Evolutionary conservation across 2,113 vertebrate species (phyloP), one percentile per base, ranked within the genome.

Genomic region (Xiphophorus maculatus): DNA sequence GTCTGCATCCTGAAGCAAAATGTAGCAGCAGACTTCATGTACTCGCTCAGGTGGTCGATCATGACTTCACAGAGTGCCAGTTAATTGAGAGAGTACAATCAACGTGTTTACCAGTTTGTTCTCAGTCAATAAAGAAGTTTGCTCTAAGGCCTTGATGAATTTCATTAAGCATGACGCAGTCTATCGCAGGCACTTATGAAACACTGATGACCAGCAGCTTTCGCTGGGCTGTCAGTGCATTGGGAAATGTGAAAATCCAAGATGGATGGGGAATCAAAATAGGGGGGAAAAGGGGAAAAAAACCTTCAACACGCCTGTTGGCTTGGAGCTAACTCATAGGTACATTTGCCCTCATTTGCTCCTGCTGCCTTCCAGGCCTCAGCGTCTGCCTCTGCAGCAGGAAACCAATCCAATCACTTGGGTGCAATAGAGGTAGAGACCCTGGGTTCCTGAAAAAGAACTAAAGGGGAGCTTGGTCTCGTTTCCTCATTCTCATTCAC

Each of bases 161-260:
- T 80, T 65, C 84, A 87, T 80, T 74, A 83, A 80, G 69, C 73
- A 79, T 5, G n/a, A 32, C 76, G 69, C 67, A 69, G 58, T 69
- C 73, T 72, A 76, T 72, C 51, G 73, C 33, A 12, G 32, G 48
- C 67, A 72, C 60, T 61, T 63, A 86, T 69, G 64, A 81, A 69
- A 81, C 2, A 9, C 75, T 32, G 77, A 87, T 90, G 66, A 83
- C 48, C 71, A 82, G 77, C 82, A 80, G 77, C 69, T 86, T 90
- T 89, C 76, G 77, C 76, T 69, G 75, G 73, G 44, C 51, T 75
- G 71, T 89, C 71, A 69, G 74, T 87, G 91, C 87, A 91, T 91
- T 76, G 85, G 71, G 87, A 93, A 90, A 88, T 82, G 90, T 88
- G 81, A 88, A 87, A 90, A 80, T 75, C 73, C 69, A 84, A 89